phyloP scores from a whole-genome alignment of 92 coral and sea anemone genomes.

The Actinostola sp. region DNA sequence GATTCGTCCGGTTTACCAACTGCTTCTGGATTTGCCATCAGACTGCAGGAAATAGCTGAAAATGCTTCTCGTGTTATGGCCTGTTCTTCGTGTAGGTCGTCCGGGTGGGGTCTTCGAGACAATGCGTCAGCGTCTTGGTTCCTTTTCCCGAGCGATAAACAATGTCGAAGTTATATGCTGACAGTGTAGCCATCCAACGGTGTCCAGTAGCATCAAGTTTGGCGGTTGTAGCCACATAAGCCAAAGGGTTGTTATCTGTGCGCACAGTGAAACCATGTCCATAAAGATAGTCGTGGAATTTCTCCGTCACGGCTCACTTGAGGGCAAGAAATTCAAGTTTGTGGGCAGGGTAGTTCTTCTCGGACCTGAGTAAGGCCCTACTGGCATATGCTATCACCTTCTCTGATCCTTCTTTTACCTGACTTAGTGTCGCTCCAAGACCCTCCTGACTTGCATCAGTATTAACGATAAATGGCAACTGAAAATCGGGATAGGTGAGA shows the following conservation, averaged over 20 bases:
- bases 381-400: slow-evolving; percentile 44
- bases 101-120: slow-evolving; percentile 23
- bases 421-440: slow-evolving; percentile 1
- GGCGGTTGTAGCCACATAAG: slow-evolving; percentile 12
- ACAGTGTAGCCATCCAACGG: slow-evolving; percentile 24
- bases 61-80: background rate
- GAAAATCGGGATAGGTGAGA: slow-evolving; percentile 39
- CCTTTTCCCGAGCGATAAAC: slow-evolving; percentile 18
- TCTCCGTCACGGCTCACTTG: slow-evolving; percentile 7
- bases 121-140: slow-evolving; percentile 25
- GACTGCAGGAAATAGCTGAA: background rate
- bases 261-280: slow-evolving; percentile 22
- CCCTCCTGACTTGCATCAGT: slow-evolving; percentile 62
- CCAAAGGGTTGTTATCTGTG: slow-evolving; percentile 35
- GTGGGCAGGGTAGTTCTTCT: slow-evolving; percentile 36
- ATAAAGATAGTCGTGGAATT: slow-evolving; percentile 32
- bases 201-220: slow-evolving; percentile 14
- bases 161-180: slow-evolving; percentile 27
- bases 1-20: background rate
- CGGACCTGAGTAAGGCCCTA: slow-evolving; percentile 26
- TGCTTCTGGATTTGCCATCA: background rate
- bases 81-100: background rate
- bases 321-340: slow-evolving; percentile 27
- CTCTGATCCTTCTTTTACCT: slow-evolving; percentile 27
- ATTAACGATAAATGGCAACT: slow-evolving; percentile 22